Evolutionary conservation across 2,113 vertebrate genomes (phyloP).

Genomic region (Fregata magnificens): DNA sequence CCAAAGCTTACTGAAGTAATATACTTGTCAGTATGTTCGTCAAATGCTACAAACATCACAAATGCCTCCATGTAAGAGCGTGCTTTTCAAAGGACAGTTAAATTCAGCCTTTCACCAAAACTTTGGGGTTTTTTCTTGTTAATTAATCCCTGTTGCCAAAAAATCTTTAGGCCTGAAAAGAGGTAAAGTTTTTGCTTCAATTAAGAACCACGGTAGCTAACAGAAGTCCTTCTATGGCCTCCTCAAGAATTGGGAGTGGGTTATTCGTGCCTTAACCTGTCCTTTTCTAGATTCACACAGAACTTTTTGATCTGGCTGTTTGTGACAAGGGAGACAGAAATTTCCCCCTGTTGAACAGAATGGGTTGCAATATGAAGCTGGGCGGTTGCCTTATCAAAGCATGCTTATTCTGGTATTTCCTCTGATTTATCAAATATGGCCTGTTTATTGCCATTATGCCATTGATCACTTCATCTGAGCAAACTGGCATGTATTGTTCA

Average conservation of each 20-base stretch:
- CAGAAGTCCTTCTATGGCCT: background rate
- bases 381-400: background rate
- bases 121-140: fast-evolving
- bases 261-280: background rate
- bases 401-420: background rate
- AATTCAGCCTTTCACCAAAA: background rate
- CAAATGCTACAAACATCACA: background rate
- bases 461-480: background rate
- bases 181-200: background rate
- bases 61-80: background rate
- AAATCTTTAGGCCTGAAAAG: background rate
- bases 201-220: background rate
- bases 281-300: background rate
- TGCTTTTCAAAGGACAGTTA: background rate
- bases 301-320: background rate
- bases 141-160: background rate
- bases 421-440: fast-evolving
- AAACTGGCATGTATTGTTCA: background rate
- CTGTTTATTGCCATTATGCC: background rate
- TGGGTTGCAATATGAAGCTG: background rate
- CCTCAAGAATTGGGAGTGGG: background rate
- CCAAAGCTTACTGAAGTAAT: background rate
- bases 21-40: background rate
- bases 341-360: background rate
- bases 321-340: background rate